A percentile compares a stretch with the other conserved stretches of the same genome.
Conservation (phyloP, 2,888 invertebrate species). For the Liopterus haemorrhoidalis region DNA sequence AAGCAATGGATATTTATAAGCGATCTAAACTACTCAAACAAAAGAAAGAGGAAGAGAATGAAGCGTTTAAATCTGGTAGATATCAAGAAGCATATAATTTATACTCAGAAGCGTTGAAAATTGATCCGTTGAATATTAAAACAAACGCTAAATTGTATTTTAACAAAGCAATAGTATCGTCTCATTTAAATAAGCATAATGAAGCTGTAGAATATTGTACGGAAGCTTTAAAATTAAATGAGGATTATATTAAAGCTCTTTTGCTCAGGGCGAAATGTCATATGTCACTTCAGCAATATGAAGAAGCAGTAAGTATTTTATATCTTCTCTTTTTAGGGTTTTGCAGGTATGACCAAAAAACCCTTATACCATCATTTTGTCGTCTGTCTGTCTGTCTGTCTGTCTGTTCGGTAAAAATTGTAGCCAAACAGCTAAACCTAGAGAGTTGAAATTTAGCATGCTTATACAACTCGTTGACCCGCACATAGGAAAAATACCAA, state of each 20-base stretch:
- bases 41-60: slow-evolving; percentile 88
- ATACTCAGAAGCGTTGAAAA: slow-evolving; percentile 79
- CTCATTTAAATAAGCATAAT: slow-evolving; percentile 67
- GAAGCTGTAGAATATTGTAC: slow-evolving; percentile 82
- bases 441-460: too few relatives aligned
- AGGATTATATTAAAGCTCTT: slow-evolving; percentile 80
- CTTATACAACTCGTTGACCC: too few relatives aligned
- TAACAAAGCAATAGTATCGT: slow-evolving; percentile 83
- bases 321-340: too few relatives aligned
- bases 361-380: too few relatives aligned
- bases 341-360: too few relatives aligned
- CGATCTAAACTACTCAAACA: slow-evolving; percentile 78
- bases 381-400: too few relatives aligned
- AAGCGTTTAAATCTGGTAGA: slow-evolving; percentile 74
- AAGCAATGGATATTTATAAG: slow-evolving; percentile 81
- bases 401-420: too few relatives aligned
- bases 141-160: slow-evolving; percentile 88
- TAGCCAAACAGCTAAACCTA: too few relatives aligned
- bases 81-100: slow-evolving; percentile 73
- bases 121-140: slow-evolving; percentile 78
- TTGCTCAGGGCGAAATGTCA: slow-evolving; percentile 83
- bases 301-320: slow-evolving; percentile 92
- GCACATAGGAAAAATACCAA: too few relatives aligned
- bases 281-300: slow-evolving; percentile 73
- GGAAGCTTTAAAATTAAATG: slow-evolving; percentile 76